Conservation (phyloP, 2,797 vertebrate genomes). For the Gallinago stenura region DNA sequence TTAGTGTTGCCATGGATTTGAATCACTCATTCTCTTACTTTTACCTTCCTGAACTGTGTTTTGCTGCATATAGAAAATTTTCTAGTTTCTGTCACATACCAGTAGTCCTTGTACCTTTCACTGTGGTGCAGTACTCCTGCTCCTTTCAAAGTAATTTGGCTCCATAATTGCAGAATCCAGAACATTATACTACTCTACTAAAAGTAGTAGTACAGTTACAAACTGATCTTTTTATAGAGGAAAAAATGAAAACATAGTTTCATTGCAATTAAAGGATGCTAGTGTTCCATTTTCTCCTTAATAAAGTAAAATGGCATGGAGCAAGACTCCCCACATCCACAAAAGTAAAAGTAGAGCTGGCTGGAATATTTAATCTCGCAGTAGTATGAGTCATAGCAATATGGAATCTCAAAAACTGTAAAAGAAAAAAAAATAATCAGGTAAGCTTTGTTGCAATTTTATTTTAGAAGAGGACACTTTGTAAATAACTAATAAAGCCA, state of each 20-base stretch:
- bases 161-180: not conserved
- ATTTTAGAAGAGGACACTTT: not conserved
- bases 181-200: not conserved
- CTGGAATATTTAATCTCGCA: not conserved
- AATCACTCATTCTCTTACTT: not conserved
- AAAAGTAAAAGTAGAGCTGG: not conserved
- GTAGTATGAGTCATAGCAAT: not conserved
- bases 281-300: not conserved
- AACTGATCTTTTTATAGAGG: not conserved
- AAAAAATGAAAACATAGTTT: not conserved
- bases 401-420: not conserved
- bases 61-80: not conserved
- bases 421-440: not conserved
- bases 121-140: not conserved
- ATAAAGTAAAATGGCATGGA: not conserved
- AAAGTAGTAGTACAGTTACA: not conserved
- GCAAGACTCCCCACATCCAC: not conserved
- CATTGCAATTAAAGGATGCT: not conserved
- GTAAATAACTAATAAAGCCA: not conserved
- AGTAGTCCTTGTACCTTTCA: not conserved
- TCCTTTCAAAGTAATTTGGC: not conserved
- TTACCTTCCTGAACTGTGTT: not conserved
- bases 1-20: not conserved
- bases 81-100: not conserved
- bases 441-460: not conserved